phyloP scores from a whole-genome alignment of 2,888 invertebrate species.

The Loripinus fragilis region DNA sequence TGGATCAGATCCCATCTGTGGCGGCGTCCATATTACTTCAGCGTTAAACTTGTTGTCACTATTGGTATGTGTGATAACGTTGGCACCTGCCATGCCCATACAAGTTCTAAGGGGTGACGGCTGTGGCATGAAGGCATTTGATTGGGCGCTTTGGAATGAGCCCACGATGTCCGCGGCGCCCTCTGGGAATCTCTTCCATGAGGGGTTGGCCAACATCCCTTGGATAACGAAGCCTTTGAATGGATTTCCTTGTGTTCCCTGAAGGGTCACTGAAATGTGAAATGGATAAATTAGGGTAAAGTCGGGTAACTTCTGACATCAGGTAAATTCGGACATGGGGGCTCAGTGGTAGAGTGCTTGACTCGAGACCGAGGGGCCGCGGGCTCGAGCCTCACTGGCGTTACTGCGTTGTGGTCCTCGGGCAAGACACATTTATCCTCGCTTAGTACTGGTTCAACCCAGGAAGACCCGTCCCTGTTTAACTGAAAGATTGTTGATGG shows the following conservation, averaged over 20 bases:
- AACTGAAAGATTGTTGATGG: no score
- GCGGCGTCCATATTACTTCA: conserved; percentile 36
- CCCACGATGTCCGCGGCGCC: conserved; percentile 51
- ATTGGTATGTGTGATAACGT: conserved; percentile 49
- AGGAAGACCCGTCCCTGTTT: no score
- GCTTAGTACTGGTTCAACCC: no score
- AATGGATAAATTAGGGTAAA: not conserved
- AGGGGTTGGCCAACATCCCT: conserved; percentile 42
- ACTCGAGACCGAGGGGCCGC: no score
- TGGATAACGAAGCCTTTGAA: conserved; percentile 53
- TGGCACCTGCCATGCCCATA: conserved; percentile 32
- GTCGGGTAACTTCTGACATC: no score
- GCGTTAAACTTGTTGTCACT: conserved; percentile 20
- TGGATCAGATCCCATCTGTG: conserved; percentile 29
- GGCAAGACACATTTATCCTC: no score
- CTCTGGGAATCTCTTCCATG: conserved; percentile 47
- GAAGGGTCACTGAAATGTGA: conserved; percentile 44
- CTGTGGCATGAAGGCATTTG: not conserved
- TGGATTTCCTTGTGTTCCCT: conserved; percentile 26
- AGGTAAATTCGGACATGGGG: no score
- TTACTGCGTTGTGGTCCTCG: no score
- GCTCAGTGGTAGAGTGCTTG: no score
- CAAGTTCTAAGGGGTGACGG: conserved; percentile 40
- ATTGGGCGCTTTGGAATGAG: conserved; percentile 30
- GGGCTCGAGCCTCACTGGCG: no score